Evolutionary conservation across 2,113 vertebrate genomes (phyloP).

Genomic region (Pycnonotus jocosus): DNA sequence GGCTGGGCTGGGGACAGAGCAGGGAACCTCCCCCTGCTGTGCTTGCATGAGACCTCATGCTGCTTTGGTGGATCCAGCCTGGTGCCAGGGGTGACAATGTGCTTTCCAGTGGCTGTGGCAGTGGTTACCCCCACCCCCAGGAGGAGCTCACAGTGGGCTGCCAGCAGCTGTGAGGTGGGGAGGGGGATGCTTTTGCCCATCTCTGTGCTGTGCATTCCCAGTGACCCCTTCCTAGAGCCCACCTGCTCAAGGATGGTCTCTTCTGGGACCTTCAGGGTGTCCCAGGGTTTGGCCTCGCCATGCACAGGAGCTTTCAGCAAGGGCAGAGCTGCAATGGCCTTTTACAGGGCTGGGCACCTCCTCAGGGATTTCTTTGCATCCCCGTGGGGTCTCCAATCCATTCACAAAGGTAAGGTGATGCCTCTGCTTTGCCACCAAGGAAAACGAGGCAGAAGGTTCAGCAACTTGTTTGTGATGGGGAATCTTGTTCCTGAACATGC

Average conservation of each 20-base stretch:
- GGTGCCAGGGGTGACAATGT: background rate
- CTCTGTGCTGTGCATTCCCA: background rate
- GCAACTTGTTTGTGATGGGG: background rate
- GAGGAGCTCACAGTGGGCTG: background rate
- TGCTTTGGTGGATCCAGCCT: background rate
- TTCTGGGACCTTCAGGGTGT: background rate
- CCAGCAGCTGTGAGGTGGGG: background rate
- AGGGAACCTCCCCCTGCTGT: background rate
- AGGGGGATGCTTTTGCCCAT: background rate
- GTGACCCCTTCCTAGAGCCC: background rate
- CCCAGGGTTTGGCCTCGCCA: background rate
- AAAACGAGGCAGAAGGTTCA: background rate
- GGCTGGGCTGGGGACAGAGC: background rate
- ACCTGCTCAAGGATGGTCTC: rapidly evolving
- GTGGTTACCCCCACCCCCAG: background rate
- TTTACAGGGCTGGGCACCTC: background rate
- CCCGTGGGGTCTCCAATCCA: background rate
- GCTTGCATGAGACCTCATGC: background rate
- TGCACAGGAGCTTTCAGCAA: background rate
- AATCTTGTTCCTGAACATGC: background rate
- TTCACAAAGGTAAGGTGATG: background rate
- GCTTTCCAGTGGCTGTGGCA: background rate
- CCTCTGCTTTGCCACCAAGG: background rate
- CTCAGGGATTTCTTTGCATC: background rate
- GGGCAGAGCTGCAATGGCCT: background rate